Evolutionary conservation across 2,888 invertebrate species (phyloP), one percentile per base, ranked within the genome.

Genomic region (Acronicta psi): DNA sequence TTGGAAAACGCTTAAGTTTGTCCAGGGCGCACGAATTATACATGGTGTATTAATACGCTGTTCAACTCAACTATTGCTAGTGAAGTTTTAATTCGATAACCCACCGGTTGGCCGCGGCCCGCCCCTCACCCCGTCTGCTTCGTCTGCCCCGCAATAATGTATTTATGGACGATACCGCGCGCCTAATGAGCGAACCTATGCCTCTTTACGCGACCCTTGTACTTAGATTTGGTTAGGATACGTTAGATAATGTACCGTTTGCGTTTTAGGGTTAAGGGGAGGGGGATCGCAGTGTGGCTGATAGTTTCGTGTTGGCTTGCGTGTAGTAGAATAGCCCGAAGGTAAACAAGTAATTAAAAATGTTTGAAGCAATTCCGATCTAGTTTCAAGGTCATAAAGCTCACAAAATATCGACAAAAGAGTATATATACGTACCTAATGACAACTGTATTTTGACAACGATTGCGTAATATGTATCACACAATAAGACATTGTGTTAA

Each of bases 41-140:
- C 91, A 92, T 91, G 90, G 90, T 91, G 91, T 93, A 92, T 93
- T 93, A 93, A 93, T 93, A 93, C 91, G 88, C 87, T 91, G 92
- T 92, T 93, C 91, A 91, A 91, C 92, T 92, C 91, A 89, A 91
- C 89, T 91, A 93, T 93, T 93, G 92, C 93, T 93, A 89, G 93
- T 93, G 90, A 92, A 91, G 92, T 92, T 92, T 91, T 92, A 92
- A 91, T 92, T 91, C 90, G 92, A 92, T 92, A 91, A 91, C 90
- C 91, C 88, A 81, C 86, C 87, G 79, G 83, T 71, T 75, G 68
- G 73, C 57, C 74, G 70, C 76, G 62, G 49, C 65, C 68, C 34
- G 67, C 79, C 73, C 60, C 57, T 56, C 66, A 47, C 63, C 65
- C 63, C 66, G 60, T 73, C 70, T 68, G 52, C 52, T 41, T 53